Evolutionary conservation across 2,888 invertebrate genomes (phyloP).

Genomic region (Limnephilus marmoratus): DNA sequence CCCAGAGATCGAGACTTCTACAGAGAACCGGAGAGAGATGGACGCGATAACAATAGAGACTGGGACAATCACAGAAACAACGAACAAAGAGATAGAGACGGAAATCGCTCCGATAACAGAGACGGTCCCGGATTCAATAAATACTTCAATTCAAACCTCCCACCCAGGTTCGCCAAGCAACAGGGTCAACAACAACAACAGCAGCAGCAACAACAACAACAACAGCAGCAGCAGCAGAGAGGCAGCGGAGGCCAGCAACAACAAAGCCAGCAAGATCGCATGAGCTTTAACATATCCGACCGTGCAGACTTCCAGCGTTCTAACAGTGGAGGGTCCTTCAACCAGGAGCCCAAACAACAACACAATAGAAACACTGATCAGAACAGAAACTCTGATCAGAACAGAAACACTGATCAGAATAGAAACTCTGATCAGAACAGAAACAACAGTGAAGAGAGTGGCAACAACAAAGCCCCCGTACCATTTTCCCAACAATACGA

Average conservation of each 20-base stretch:
- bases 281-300: slow-evolving; percentile 58
- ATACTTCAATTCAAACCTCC: slow-evolving; percentile 89
- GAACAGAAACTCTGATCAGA: neutral
- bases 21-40: slow-evolving; percentile 69
- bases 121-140: slow-evolving; percentile 73
- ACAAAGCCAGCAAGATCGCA: slow-evolving; percentile 49
- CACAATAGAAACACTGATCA: slow-evolving; percentile 46
- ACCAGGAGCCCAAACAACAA: slow-evolving; percentile 66
- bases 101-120: slow-evolving; percentile 65
- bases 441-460: slow-evolving; percentile 67
- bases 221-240: slow-evolving; percentile 75
- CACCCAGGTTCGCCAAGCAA: slow-evolving; percentile 90
- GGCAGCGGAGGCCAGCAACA: slow-evolving; percentile 73
- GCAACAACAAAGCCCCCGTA: slow-evolving; percentile 66
- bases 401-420: slow-evolving; percentile 51
- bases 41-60: slow-evolving; percentile 66
- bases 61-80: slow-evolving; percentile 68
- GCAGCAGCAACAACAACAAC: slow-evolving; percentile 69
- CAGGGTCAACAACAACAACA: slow-evolving; percentile 74
- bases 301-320: slow-evolving; percentile 57
- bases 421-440: slow-evolving; percentile 61
- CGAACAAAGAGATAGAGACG: slow-evolving; percentile 69
- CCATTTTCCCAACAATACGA: slow-evolving; percentile 69
- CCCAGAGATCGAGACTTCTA: slow-evolving; percentile 67
- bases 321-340: slow-evolving; percentile 68